A percentile compares a stretch with the other conserved stretches of the same genome.
These are phyloP conservation scores for Biston betularia DNA, from an alignment of 2,888 invertebrate genomes.

Conservation along the genomic window DNA sequence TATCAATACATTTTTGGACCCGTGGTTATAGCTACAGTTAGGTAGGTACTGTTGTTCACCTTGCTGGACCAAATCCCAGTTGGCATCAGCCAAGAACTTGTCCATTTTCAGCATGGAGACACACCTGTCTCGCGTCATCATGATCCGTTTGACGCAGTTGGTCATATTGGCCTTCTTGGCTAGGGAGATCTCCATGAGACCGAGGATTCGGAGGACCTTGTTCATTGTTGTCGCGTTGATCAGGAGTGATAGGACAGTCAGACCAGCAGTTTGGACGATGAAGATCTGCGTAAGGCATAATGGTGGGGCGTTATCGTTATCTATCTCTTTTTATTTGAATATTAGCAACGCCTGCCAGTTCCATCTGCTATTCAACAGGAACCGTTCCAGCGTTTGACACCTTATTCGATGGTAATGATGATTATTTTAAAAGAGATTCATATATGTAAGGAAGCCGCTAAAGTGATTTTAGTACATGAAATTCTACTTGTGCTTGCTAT, in stretches of 20 bases:
- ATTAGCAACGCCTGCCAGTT: too few relatives aligned
- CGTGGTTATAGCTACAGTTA: too few relatives aligned
- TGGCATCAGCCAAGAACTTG: slow-evolving; percentile 88
- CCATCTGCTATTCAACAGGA: too few relatives aligned
- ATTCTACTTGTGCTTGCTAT: too few relatives aligned
- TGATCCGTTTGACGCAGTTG: slow-evolving; percentile 82
- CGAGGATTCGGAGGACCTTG: slow-evolving; percentile 80
- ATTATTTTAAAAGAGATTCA: too few relatives aligned
- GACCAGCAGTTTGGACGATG: slow-evolving; percentile 85
- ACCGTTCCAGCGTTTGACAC: not conserved
- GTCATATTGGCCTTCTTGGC: slow-evolving; percentile 86
- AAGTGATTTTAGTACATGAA: too few relatives aligned
- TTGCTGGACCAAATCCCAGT: slow-evolving; percentile 86
- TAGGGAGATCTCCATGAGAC: slow-evolving; percentile 79
- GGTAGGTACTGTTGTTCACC: slow-evolving; percentile 53
- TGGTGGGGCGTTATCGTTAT: slow-evolving; percentile 2
- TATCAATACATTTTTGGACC: too few relatives aligned
- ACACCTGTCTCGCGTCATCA: slow-evolving; percentile 77
- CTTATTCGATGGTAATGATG: too few relatives aligned
- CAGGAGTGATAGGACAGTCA: slow-evolving; percentile 85
- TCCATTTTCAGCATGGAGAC: slow-evolving; percentile 87
- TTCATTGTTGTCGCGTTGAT: slow-evolving; percentile 86
- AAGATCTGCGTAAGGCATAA: slow-evolving; percentile 64
- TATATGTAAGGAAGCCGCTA: too few relatives aligned
- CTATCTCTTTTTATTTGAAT: not conserved